Percentiles rank a stretch among this genome's conserved stretches.
These are phyloP conservation scores for Choristoneura fumiferana DNA, from an alignment of 1,140 invertebrate genomes.

Conservation along the genomic window DNA sequence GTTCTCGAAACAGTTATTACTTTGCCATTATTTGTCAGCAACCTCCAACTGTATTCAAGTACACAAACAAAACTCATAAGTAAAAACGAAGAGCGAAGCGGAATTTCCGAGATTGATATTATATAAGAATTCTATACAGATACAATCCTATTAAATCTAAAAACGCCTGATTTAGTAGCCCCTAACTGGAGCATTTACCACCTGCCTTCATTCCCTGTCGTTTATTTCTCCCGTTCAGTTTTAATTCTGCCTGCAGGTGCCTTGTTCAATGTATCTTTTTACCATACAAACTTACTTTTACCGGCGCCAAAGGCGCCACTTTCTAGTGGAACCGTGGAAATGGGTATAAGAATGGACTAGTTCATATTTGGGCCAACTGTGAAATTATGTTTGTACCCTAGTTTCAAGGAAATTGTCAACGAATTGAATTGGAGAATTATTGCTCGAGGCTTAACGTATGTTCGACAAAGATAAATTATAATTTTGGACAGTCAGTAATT, in stretches of 20 bases:
- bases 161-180: too few species aligned
- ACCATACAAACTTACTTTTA: constrained; percentile 2
- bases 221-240: neutral
- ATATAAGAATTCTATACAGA: too few species aligned
- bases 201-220: neutral
- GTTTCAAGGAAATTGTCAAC: constrained; percentile 14
- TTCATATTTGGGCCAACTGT: neutral
- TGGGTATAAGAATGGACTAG: neutral
- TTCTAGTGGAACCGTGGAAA: neutral
- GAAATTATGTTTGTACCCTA: neutral
- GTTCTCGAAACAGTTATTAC: too few species aligned
- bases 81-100: too few species aligned
- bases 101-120: too few species aligned
- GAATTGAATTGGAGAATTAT: constrained; percentile 9
- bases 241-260: constrained; percentile 9
- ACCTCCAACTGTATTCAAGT: too few species aligned
- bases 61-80: too few species aligned
- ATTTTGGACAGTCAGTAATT: too few species aligned
- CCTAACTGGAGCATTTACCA: too few species aligned
- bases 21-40: too few species aligned
- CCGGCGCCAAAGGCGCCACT: neutral
- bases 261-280: constrained; percentile 14
- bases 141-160: too few species aligned
- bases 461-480: neutral
- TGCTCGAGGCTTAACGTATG: constrained; percentile 1